Conservation (phyloP, 2,888 invertebrate species). For the Eubasilissa splendida region DNA sequence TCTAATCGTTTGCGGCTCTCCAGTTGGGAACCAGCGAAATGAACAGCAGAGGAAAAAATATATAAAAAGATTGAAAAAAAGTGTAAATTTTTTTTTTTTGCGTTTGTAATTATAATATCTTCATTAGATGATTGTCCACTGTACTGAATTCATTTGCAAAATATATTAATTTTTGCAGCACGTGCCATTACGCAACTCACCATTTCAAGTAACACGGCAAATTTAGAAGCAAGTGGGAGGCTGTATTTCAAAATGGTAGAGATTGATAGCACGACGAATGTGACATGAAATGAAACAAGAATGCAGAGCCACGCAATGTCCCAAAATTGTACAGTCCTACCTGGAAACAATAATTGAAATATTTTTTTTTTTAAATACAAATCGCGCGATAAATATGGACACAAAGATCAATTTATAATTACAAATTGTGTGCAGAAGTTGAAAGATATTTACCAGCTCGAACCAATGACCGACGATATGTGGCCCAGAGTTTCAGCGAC, state of each 20-base stretch:
- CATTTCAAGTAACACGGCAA: constrained; percentile 75
- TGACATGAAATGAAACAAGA: constrained; percentile 64
- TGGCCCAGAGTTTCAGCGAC: constrained; percentile 70
- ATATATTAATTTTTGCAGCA: too few species aligned
- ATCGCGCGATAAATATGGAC: neutral
- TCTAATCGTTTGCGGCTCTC: too few species aligned
- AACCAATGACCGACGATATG: constrained; percentile 10
- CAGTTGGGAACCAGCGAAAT: too few species aligned
- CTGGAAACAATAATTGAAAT: constrained; percentile 61
- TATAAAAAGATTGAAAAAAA: too few species aligned
- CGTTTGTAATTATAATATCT: too few species aligned
- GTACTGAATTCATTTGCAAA: too few species aligned
- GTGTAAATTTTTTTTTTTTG: too few species aligned
- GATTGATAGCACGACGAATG: constrained; percentile 66
- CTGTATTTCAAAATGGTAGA: constrained; percentile 64
- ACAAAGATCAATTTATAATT: neutral
- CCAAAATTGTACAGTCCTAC: constrained; percentile 62
- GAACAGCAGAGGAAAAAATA: too few species aligned
- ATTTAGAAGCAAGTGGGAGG: constrained; percentile 73
- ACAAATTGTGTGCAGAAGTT: neutral
- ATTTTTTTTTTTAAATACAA: neutral
- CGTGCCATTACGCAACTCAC: constrained; percentile 62
- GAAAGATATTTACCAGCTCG: too few species aligned
- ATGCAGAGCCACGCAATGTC: constrained; percentile 64
- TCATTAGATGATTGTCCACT: too few species aligned